Evolutionary conservation across 1,140 invertebrate genomes (phyloP), one percentile per base, ranked within the genome.

Genomic region (Tachypleus tridentatus): DNA sequence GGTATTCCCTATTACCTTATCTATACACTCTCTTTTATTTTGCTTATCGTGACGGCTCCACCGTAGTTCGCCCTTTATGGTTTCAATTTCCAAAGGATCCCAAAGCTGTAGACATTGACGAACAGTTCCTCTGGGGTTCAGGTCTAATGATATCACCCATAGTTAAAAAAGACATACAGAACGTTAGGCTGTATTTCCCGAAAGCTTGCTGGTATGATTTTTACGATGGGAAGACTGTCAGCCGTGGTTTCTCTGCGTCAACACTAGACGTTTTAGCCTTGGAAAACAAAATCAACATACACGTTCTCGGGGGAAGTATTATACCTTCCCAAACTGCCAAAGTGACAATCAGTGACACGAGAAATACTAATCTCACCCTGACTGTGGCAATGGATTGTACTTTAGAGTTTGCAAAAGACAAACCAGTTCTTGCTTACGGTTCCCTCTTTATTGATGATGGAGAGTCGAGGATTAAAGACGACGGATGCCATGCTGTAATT

Each of bases 51-150:
- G 62, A 69, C 47, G 78, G 77, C 4, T 51, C 61, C 9, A 67
- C 74, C 5, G 75, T 65, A 0, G 83, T 84, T 3, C 77, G 87
- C 51, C 88, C 89, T 8, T 73, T 92, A 58, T 90, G 91, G 77
- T 86, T 87, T 72, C 85, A 87, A 86, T 89, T 84, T 70, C 80
- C 81, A 2, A 73, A 80, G 6, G 86, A 93, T 74, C 69, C 70
- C 7, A 74, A 74, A 3, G 88, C 89, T 1, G 86, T 85, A 71
- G 74, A 77, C 47, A 83, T 93, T 58, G 88, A 91, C 74, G 78
- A 80, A 3, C 86, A 90, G 75, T 93, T 93, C 75, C 76, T 93
- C 69, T 87, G 90, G 82, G 91, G 90, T 29, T 76, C 82, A 9
- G 78, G 80, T 60, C 69, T 73, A 5, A 49, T 73, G 51, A 65